These are phyloP conservation scores for Crypturellus tataupa DNA, from an alignment of 2,797 vertebrate species.

Conservation along the genomic window DNA sequence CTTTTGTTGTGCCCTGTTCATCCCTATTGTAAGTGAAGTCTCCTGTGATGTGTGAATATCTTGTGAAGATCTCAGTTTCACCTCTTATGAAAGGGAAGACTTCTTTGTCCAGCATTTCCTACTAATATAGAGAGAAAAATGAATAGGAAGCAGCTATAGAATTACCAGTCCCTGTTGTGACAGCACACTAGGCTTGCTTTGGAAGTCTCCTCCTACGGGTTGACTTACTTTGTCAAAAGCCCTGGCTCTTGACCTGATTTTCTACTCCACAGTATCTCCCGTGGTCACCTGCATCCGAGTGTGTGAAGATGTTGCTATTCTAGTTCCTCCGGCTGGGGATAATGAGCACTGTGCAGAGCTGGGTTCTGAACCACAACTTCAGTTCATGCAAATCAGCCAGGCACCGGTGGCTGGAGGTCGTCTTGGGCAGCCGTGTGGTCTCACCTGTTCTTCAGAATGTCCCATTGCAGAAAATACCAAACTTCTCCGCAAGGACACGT, in stretches of 20 bases:
- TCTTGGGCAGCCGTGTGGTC: background rate
- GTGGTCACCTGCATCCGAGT: background rate
- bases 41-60: background rate
- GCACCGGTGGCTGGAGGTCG: background rate
- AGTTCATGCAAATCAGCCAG: background rate
- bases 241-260: conserved; percentile 44
- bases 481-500: background rate
- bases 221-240: conserved; percentile 27
- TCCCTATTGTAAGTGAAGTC: background rate
- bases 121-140: background rate
- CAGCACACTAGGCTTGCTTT: background rate
- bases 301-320: background rate
- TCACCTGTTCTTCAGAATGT: background rate
- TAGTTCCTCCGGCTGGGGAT: background rate
- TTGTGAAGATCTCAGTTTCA: background rate
- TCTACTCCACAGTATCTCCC: background rate
- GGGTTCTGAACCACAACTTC: background rate
- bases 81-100: conserved; percentile 22
- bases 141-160: background rate
- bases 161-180: background rate
- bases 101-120: background rate
- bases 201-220: background rate
- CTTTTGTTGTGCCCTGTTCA: background rate
- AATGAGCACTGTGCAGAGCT: background rate
- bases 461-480: background rate